These are phyloP conservation scores for Antechinus flavipes DNA, from an alignment of 2,113 vertebrate species.

Conservation along the genomic window DNA sequence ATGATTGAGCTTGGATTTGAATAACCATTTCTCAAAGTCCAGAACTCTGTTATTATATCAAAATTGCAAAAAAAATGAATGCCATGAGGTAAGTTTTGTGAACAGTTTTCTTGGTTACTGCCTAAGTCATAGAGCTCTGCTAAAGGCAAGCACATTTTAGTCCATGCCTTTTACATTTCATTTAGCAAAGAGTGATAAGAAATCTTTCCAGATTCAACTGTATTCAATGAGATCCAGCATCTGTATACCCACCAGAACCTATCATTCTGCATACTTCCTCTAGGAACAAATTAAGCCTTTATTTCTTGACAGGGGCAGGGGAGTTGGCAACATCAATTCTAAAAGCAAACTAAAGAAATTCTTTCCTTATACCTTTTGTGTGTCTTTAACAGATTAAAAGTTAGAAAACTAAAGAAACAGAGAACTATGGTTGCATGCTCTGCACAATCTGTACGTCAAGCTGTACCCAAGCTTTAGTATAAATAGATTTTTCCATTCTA, in stretches of 20 bases:
- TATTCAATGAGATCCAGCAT: background rate
- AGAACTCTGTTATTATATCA: background rate
- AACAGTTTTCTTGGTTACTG: background rate
- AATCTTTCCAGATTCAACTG: background rate
- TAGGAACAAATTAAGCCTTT: conserved; percentile 26
- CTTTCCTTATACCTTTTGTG: conserved; percentile 27
- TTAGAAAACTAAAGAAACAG: conserved; percentile 20
- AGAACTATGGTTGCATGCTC: background rate
- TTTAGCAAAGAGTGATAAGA: background rate
- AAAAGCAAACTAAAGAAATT: conserved; percentile 24
- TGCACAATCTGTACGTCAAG: background rate
- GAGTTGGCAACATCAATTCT: conserved; percentile 21
- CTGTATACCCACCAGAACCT: background rate
- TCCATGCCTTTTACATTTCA: background rate
- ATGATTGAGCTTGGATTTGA: background rate
- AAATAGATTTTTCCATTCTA: conserved; percentile 66
- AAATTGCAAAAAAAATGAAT: conserved; percentile 11
- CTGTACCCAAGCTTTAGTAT: conserved; percentile 11
- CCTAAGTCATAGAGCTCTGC: background rate
- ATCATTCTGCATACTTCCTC: conserved; percentile 10
- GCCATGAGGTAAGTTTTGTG: background rate
- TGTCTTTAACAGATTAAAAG: conserved; percentile 51
- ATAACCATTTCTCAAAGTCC: background rate
- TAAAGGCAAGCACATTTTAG: background rate
- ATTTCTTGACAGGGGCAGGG: conserved; percentile 15